A percentile compares a stretch with the other conserved stretches of the same genome.
These are phyloP conservation scores for Parelbella ahira DNA, from an alignment of 2,888 invertebrate genomes.

Conservation along the genomic window DNA sequence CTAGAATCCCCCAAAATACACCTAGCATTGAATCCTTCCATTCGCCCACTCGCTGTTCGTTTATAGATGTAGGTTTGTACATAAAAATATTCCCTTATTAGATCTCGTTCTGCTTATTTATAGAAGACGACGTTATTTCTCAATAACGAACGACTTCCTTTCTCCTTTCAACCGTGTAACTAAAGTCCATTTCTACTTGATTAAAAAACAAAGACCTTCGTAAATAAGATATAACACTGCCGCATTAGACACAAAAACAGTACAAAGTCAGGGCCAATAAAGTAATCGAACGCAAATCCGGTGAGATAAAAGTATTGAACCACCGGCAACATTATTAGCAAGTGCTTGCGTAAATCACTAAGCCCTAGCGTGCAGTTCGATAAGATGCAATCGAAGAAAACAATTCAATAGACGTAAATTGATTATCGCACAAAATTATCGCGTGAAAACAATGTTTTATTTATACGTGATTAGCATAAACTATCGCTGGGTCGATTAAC, in stretches of 20 bases:
- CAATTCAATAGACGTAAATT: too few relatives aligned
- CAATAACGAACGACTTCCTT: too few relatives aligned
- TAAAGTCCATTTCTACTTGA: too few relatives aligned
- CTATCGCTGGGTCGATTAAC: slow-evolving; percentile 7
- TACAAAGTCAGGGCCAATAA: neutral
- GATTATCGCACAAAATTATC: neutral
- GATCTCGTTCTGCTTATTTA: too few relatives aligned
- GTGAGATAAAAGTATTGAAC: neutral
- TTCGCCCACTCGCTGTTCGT: too few relatives aligned
- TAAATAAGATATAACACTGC: neutral
- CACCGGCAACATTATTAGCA: neutral
- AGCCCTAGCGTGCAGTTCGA: neutral
- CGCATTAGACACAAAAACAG: neutral
- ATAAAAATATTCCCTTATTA: too few relatives aligned
- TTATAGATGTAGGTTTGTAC: too few relatives aligned
- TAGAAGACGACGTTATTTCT: too few relatives aligned
- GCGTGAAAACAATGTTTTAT: neutral
- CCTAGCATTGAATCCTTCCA: too few relatives aligned
- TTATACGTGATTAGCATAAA: neutral
- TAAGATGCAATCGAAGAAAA: neutral
- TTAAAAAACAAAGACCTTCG: too few relatives aligned
- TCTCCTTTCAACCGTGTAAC: too few relatives aligned
- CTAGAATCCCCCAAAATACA: too few relatives aligned
- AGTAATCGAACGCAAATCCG: slow-evolving; percentile 4
- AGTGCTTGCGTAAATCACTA: neutral